Base-by-base conservation (phyloP, 2,888 invertebrate genomes). In the Deilephila porcellus region DNA sequence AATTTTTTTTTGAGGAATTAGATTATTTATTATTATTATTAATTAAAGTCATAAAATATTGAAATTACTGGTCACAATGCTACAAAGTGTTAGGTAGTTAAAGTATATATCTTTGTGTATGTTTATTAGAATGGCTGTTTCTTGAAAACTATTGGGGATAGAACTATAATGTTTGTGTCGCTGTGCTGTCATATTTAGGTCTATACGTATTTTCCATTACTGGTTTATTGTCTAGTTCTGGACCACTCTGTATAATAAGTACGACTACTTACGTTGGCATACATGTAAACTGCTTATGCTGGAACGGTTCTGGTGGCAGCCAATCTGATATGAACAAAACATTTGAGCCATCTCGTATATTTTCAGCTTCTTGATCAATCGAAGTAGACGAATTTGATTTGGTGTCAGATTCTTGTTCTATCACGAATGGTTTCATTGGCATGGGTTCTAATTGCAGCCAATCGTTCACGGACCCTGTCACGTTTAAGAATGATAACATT, bases 191-290 rank as follows among this genome's bases (percentile, higher is more conserved):
- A 25, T 25, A 25, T 25, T 25, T 25, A 1, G 25, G 25, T 25
- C 25, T 25, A 25, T n/a, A n/a, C n/a, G n/a, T n/a, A n/a, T 25
- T 25, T 25, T 25, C 25, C 25, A 25, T 25, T 25, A 25, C 25
- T 25, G 25, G 25, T 25, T 25, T 25, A 25, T 25, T 1, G 1
- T 25, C 25, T 25, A 25, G 25, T 25, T 25, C 25, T 25, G 25
- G 1, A 25, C 25, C 25, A 29, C 32, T 8, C 70, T 70, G 19
- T 60, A 5, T 34, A 34, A 32, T 37, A 56, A 17, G 84, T 67
- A 90, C 82, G 81, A 73, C 37, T 0, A 97, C 95, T 86, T 96
- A 96, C 71, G 97, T 97, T 0, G 96, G 95, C 74, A 93, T 84
- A 0, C 94, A 97, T 0, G 93, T 88, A 80, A 97, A 97, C 70